These are phyloP conservation scores for Colletes latitarsis DNA, from an alignment of 1,140 invertebrate genomes.

Conservation along the genomic window DNA sequence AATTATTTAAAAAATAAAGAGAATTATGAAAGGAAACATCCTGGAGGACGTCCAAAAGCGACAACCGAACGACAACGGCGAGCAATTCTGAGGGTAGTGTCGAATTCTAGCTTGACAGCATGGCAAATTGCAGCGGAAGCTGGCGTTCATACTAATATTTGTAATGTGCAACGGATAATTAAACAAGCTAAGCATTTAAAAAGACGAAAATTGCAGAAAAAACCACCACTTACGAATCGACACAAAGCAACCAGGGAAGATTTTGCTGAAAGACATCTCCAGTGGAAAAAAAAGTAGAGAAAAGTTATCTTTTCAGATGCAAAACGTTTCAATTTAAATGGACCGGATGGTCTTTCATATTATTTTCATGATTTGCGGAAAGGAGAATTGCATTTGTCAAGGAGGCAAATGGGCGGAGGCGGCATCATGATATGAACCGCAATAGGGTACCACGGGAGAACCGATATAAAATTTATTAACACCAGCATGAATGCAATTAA, in stretches of 20 bases:
- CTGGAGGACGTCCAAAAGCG: not conserved
- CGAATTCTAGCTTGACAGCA: too few relatives aligned
- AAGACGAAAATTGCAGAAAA: constrained; percentile 3
- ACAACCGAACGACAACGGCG: not conserved
- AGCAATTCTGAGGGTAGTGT: too few relatives aligned
- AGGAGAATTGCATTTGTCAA: not conserved
- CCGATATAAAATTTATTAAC: not conserved
- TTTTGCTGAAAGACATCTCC: constrained; percentile 3
- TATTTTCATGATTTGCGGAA: constrained; percentile 18
- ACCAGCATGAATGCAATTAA: constrained; percentile 4
- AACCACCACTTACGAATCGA: constrained; percentile 1
- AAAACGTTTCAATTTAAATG: constrained; percentile 13
- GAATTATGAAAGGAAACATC: constrained; percentile 2
- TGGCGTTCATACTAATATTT: too few relatives aligned
- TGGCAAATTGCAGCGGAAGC: too few relatives aligned
- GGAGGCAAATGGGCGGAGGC: constrained; percentile 1
- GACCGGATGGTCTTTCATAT: constrained; percentile 3
- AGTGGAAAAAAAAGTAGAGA: constrained; percentile 4
- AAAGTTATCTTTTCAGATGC: not conserved
- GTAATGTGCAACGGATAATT: too few relatives aligned
- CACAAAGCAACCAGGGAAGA: constrained; percentile 2
- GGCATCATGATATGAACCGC: not conserved
- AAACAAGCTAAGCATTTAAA: too few relatives aligned
- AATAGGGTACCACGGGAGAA: constrained; percentile 8
- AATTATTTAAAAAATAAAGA: constrained; percentile 8